Conservation (phyloP, 2,113 vertebrate genomes). For the Malurus cyaneus region DNA sequence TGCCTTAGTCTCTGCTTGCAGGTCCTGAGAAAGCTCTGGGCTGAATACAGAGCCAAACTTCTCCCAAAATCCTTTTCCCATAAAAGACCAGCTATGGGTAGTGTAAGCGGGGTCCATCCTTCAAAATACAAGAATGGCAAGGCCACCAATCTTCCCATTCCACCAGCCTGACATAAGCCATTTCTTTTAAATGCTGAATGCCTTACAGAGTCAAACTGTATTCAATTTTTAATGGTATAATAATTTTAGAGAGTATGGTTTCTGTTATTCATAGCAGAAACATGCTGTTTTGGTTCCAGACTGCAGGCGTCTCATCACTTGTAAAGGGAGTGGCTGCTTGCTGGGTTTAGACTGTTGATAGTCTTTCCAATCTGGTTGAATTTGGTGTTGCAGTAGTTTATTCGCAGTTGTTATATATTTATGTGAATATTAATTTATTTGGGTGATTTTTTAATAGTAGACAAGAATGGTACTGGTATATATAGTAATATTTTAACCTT, state of each 20-base stretch:
- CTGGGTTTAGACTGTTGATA: neutral
- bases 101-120: neutral
- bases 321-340: rapidly evolving
- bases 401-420: neutral
- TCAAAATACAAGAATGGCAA: neutral
- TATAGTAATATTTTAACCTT: neutral
- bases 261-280: neutral
- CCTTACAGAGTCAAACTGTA: neutral
- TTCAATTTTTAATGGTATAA: neutral
- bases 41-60: neutral
- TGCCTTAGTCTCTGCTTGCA: rapidly evolving
- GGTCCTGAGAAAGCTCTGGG: neutral
- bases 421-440: neutral
- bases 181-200: neutral
- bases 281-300: neutral
- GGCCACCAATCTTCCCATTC: neutral
- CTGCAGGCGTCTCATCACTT: neutral
- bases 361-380: neutral
- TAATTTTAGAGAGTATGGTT: neutral
- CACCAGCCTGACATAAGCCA: neutral
- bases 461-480: neutral
- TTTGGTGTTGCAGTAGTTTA: neutral
- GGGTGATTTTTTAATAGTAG: neutral
- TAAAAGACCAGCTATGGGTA: neutral
- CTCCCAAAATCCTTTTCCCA: neutral